Evolutionary conservation across 1,140 invertebrate genomes (phyloP), one percentile per base, ranked within the genome.

Genomic region (Helicoverpa zea): DNA sequence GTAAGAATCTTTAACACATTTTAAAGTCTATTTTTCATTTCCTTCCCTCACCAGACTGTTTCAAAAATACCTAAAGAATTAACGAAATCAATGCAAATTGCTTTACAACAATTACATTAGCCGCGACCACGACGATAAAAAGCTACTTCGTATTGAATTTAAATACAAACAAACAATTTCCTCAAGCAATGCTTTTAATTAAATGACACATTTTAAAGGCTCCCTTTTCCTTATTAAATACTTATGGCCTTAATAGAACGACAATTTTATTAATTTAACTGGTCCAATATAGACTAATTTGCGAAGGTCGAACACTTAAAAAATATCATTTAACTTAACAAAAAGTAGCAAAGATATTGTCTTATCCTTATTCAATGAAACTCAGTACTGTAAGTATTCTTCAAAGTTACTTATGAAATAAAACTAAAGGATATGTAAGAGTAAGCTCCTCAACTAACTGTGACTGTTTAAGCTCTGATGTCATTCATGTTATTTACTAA

Each of bases 1-100:
- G 94, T 95, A 89, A 89, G 91, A 83, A 43, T 68, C 16, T 49
- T 66, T 29, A 29, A 11, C 13, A 29, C 9, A 10, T 14, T 18
- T 12, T 59, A 11, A 11, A 11, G 29, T 56, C 1, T 2, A 16
- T 11, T 16, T 59, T 16, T 59, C 0, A 29, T 59, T 59, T 59
- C 18, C 58, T 59, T 0, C 23, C 7, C 23, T 43, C 1, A 9
- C 35, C 9, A 7, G 35, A 43, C 35, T 43, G 5, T 7, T 0
- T 43, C 5, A 43, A 7, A 43, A 9, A 43, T 43, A 43, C 35
- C 9, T 43, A 43, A 43, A 43, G 1, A 7, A 43, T 9, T 9
- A 43, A 43, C 5, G 35, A 35, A 35, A 35, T 35, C 35, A 43
- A 7, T 43, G 35, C 23, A 23, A 23, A 23, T 1, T 2, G 2